Percentiles rank a stretch among this genome's conserved stretches.
phyloP scores from a whole-genome alignment of 2,888 invertebrate genomes.

The Papilio elwesi region DNA sequence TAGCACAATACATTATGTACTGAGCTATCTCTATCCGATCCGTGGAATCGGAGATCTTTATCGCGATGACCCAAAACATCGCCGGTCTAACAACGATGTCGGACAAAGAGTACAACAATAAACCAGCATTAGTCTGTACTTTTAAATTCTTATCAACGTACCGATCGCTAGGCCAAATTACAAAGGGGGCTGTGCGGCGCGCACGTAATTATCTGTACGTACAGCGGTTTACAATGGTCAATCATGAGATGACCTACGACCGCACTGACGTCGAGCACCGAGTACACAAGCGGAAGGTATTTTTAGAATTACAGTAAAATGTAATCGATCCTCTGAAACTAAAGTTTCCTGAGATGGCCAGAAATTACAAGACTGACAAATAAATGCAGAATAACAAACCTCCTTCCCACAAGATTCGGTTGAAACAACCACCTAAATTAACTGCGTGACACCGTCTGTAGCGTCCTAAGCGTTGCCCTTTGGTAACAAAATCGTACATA shows the following conservation, averaged over 20 bases:
- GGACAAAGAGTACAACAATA: slow-evolving; percentile 42
- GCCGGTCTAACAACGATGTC: slow-evolving; percentile 25
- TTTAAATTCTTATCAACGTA: slow-evolving; percentile 50
- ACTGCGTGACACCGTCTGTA: too few relatives aligned
- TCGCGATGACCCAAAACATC: slow-evolving; percentile 24
- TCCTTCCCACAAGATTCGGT: too few relatives aligned
- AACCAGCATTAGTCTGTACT: slow-evolving; percentile 48
- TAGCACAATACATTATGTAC: not conserved
- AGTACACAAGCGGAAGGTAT: not conserved
- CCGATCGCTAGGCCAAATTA: slow-evolving; percentile 49
- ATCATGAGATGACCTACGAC: slow-evolving; percentile 33
- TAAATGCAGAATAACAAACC: too few relatives aligned
- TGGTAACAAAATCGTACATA: too few relatives aligned
- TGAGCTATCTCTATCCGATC: not conserved
- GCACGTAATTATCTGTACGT: slow-evolving; percentile 33
- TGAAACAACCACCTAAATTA: too few relatives aligned
- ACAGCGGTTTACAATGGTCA: slow-evolving; percentile 29
- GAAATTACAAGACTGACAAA: too few relatives aligned
- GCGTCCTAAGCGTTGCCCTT: too few relatives aligned
- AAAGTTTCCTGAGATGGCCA: too few relatives aligned
- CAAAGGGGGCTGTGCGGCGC: slow-evolving; percentile 43
- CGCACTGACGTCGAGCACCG: not conserved
- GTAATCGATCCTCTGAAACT: too few relatives aligned
- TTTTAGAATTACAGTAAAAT: not conserved
- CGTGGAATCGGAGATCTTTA: not conserved